Evolutionary conservation across 2,113 vertebrate genomes (phyloP).

Genomic region (Okapia johnstoni): DNA sequence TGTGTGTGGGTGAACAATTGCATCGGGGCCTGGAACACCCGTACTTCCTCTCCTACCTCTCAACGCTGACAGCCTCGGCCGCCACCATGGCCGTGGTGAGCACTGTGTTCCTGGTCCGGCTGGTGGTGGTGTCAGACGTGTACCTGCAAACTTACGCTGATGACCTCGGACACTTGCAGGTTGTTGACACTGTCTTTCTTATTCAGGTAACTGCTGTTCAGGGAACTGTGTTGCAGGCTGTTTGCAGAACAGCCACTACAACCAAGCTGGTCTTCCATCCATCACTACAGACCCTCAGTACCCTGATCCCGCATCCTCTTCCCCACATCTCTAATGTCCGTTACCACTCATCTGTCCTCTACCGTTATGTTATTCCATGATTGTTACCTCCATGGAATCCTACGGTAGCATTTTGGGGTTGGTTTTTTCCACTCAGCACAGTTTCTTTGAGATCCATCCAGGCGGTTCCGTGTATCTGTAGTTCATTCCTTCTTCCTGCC

Average conservation of each 20-base stretch:
- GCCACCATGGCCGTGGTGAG: conserved; percentile 79
- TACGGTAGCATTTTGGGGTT: background rate
- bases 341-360: background rate
- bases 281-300: background rate
- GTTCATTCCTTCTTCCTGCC: background rate
- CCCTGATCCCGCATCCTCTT: background rate
- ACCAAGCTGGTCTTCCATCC: background rate
- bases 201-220: conserved; percentile 80
- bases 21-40: conserved; percentile 88
- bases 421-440: background rate
- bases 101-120: conserved; percentile 79
- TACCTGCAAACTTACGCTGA: conserved; percentile 84
- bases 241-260: background rate
- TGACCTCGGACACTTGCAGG: conserved; percentile 79
- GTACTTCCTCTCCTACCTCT: conserved; percentile 92
- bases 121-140: conserved; percentile 81
- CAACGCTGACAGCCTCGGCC: conserved; percentile 82
- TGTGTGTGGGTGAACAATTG: conserved; percentile 98
- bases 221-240: background rate
- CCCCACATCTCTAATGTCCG: background rate
- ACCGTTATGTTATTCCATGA: background rate
- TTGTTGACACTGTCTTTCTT: conserved; percentile 82
- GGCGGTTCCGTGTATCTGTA: background rate
- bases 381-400: background rate
- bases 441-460: background rate